These are phyloP conservation scores for Caenorhabditis sp. DNA, from an alignment of 2,888 invertebrate genomes.

Conservation along the genomic window DNA sequence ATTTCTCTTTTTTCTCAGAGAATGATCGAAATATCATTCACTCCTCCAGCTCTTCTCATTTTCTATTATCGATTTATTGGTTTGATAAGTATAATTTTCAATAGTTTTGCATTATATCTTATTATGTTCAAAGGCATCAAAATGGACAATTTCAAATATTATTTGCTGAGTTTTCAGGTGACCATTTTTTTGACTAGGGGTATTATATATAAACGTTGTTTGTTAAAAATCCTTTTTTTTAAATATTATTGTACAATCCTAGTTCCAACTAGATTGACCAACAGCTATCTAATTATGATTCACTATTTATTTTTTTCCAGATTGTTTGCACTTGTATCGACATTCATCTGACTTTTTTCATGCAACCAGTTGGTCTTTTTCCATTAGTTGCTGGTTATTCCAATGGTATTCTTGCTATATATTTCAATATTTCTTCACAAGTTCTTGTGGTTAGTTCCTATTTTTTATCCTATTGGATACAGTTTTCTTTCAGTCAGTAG, in stretches of 20 bases:
- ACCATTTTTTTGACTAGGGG: too few species aligned
- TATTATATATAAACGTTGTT: too few species aligned
- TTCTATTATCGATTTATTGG: constrained; percentile 1
- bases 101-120: constrained; percentile 5
- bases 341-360: constrained; percentile 8
- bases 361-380: constrained; percentile 15
- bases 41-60: background rate
- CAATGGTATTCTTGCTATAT: background rate
- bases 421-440: constrained; percentile 4
- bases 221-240: too few species aligned
- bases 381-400: constrained; percentile 14
- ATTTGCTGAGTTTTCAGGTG: constrained; percentile 14
- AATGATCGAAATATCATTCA: background rate
- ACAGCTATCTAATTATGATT: too few species aligned
- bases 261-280: too few species aligned
- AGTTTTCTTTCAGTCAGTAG: constrained; percentile 11
- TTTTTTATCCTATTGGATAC: background rate
- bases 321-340: constrained; percentile 7
- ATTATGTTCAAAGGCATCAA: constrained; percentile 8
- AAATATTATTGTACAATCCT: too few species aligned
- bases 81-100: constrained; percentile 3
- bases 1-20: too few species aligned
- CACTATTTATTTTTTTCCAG: constrained; percentile 12
- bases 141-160: constrained; percentile 9
- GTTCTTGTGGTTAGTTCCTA: background rate